phyloP scores from a whole-genome alignment of 2,888 invertebrate species.

The Drosophila yooni region DNA sequence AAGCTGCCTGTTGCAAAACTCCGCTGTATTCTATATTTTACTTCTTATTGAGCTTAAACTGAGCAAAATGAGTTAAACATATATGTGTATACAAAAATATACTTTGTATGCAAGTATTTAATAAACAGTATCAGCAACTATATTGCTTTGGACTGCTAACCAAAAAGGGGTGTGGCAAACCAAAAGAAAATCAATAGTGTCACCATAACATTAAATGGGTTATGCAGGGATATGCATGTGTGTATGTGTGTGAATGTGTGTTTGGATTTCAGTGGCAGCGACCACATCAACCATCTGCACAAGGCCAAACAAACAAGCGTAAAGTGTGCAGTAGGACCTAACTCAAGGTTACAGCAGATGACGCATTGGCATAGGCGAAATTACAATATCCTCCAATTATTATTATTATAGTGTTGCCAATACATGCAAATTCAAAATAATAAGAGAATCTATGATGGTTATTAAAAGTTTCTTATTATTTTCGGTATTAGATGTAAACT shows the following conservation, averaged over 20 bases:
- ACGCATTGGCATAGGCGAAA: background rate
- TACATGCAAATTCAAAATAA: background rate
- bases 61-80: background rate
- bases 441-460: background rate
- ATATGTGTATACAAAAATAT: background rate
- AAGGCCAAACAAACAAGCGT: conserved; percentile 72
- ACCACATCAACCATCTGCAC: conserved; percentile 58
- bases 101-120: background rate
- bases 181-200: conserved; percentile 44
- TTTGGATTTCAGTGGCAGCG: conserved; percentile 18
- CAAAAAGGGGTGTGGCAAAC: conserved; percentile 33
- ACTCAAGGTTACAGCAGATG: conserved; percentile 46
- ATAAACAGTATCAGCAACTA: background rate
- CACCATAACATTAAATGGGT: conserved; percentile 23
- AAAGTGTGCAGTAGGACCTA: conserved; percentile 54
- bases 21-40: background rate
- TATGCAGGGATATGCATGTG: conserved; percentile 8
- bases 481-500: background rate
- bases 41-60: background rate
- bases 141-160: background rate
- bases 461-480: background rate
- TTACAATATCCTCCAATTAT: conserved; percentile 17
- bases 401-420: background rate
- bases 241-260: conserved; percentile 17
- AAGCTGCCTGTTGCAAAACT: background rate